These are phyloP conservation scores for Melipona beecheii DNA, from an alignment of 2,888 invertebrate genomes.

Conservation along the genomic window DNA sequence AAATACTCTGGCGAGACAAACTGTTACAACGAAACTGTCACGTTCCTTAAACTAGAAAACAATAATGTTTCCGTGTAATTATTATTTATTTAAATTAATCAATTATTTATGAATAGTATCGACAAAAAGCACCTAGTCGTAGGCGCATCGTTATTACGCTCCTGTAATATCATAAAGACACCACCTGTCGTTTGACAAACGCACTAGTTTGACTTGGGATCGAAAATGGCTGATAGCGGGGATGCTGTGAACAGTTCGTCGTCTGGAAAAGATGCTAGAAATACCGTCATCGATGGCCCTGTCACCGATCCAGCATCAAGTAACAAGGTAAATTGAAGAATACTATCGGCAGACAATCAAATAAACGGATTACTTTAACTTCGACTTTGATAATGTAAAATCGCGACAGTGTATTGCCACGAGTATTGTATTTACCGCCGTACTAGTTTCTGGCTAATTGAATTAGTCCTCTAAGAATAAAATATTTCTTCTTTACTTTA, in stretches of 20 bases:
- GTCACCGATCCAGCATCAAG: constrained; percentile 91
- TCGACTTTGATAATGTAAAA: constrained; percentile 14
- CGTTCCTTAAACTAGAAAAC: not conserved
- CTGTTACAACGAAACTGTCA: not conserved
- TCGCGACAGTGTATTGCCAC: constrained; percentile 33
- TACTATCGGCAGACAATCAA: not conserved
- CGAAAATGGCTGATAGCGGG: constrained; percentile 82
- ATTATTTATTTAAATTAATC: constrained; percentile 28
- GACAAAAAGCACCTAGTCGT: constrained; percentile 10
- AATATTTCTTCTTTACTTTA: not conserved
- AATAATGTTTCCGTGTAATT: not conserved
- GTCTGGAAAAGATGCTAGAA: constrained; percentile 79
- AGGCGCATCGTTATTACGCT: constrained; percentile 26
- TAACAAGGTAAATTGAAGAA: constrained; percentile 84
- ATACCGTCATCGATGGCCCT: constrained; percentile 89
- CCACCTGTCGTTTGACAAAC: constrained; percentile 43
- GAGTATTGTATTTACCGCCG: constrained; percentile 65
- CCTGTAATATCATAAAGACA: constrained; percentile 44
- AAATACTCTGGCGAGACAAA: not conserved
- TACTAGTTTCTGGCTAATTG: constrained; percentile 42
- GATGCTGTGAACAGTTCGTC: constrained; percentile 76
- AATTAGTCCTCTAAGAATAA: not conserved
- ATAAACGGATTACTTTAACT: not conserved
- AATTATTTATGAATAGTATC: constrained; percentile 47
- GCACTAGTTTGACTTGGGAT: constrained; percentile 62